A percentile compares a stretch with the other conserved stretches of the same genome.
Conservation (phyloP, 2,888 invertebrate genomes). For the Pegoplata infirma region DNA sequence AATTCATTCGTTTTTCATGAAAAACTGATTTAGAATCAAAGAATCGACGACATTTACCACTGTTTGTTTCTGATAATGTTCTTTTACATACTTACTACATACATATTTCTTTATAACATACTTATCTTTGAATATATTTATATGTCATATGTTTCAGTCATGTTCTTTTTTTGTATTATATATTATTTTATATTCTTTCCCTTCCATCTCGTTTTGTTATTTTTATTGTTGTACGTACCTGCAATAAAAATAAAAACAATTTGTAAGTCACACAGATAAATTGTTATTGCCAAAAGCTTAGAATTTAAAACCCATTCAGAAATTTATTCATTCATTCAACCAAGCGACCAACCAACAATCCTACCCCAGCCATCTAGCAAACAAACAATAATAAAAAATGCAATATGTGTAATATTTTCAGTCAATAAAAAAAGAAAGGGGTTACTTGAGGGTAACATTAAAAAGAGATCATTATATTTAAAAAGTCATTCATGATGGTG, state of each 20-base stretch:
- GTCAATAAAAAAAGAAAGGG: slow-evolving; percentile 56
- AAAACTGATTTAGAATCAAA: no score
- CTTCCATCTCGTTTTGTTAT: background rate
- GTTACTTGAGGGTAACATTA: slow-evolving; percentile 45
- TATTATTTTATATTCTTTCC: background rate
- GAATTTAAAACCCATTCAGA: slow-evolving; percentile 20
- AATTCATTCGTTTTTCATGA: no score
- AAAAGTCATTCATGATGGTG: slow-evolving; percentile 26
- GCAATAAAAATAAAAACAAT: slow-evolving; percentile 54
- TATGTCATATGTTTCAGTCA: slow-evolving; percentile 43
- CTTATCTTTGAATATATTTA: slow-evolving; percentile 3
- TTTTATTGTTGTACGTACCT: slow-evolving; percentile 43
- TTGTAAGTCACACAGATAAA: slow-evolving; percentile 38
- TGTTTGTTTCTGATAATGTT: background rate
- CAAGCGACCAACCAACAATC: no score
- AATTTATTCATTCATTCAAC: background rate
- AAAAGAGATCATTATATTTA: slow-evolving; percentile 28
- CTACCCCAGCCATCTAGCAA: no score
- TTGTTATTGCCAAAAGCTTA: slow-evolving; percentile 46
- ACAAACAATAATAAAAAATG: slow-evolving; percentile 34
- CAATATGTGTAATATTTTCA: slow-evolving; percentile 27
- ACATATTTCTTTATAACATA: background rate
- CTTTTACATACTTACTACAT: slow-evolving; percentile 2
- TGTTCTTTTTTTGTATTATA: slow-evolving; percentile 25
- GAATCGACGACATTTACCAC: no score